Percentiles rank a stretch among this genome's conserved stretches.
These are phyloP conservation scores for Cetonia aurata DNA, from an alignment of 2,888 invertebrate species.

Conservation along the genomic window DNA sequence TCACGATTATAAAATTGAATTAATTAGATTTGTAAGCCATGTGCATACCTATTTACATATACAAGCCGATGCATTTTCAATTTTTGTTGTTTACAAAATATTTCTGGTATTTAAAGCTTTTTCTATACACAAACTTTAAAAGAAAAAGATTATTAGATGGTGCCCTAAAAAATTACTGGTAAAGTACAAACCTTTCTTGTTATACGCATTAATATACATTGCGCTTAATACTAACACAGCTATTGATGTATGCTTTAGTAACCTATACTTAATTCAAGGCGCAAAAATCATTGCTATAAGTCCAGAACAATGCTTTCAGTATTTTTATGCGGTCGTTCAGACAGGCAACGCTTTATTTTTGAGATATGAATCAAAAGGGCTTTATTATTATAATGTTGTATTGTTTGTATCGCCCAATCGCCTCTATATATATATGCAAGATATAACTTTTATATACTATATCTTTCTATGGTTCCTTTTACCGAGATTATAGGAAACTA, in stretches of 20 bases:
- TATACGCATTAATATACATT: too few relatives aligned
- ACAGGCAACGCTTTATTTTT: conserved; percentile 36
- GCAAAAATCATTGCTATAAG: conserved; percentile 33
- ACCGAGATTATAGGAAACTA: too few relatives aligned
- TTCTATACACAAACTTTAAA: too few relatives aligned
- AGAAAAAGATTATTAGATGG: too few relatives aligned
- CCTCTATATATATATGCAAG: conserved; percentile 6
- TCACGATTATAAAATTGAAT: too few relatives aligned
- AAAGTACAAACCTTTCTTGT: too few relatives aligned
- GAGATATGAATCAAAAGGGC: conserved; percentile 33
- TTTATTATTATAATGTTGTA: conserved; percentile 39
- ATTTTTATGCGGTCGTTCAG: conserved; percentile 26
- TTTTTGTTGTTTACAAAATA: too few relatives aligned
- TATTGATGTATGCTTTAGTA: conserved; percentile 8
- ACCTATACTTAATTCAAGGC: conserved; percentile 28
- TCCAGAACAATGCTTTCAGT: conserved; percentile 31
- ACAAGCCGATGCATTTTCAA: too few relatives aligned
- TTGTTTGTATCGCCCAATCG: conserved; percentile 30
- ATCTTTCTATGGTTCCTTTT: not conserved
- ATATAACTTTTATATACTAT: conserved; percentile 10
- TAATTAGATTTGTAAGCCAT: too few relatives aligned
- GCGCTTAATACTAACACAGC: not conserved
- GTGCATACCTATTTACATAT: too few relatives aligned
- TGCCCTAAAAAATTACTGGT: too few relatives aligned
- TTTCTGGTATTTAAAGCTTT: too few relatives aligned